Evolutionary conservation across 2,888 invertebrate species (phyloP).

Genomic region (Dynastes tityus): DNA sequence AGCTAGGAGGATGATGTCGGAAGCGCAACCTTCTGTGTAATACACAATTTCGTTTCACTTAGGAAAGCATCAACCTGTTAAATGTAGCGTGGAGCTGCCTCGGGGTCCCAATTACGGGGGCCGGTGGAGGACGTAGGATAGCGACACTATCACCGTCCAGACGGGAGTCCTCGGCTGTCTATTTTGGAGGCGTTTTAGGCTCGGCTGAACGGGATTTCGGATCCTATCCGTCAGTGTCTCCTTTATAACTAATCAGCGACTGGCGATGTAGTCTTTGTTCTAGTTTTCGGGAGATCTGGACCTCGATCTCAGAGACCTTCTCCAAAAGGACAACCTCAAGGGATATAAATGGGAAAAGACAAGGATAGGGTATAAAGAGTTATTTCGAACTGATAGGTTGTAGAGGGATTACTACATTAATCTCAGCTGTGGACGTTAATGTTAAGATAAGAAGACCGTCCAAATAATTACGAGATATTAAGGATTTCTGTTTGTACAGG

Average conservation of each 20-base stretch:
- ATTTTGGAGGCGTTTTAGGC: slow-evolving; percentile 12
- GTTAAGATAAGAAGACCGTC: no score
- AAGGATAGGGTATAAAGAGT: no score
- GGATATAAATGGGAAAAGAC: no score
- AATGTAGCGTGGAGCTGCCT: slow-evolving; percentile 59
- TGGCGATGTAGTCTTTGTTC: slow-evolving; percentile 1
- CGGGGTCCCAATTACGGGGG: slow-evolving; percentile 57
- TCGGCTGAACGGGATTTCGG: slow-evolving; percentile 3
- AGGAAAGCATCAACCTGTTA: slow-evolving; percentile 61
- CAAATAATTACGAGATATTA: no score
- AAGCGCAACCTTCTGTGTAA: slow-evolving; percentile 57
- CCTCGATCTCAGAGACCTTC: background rate
- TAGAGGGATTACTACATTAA: no score
- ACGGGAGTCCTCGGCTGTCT: background rate
- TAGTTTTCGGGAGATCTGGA: background rate
- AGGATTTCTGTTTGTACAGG: no score
- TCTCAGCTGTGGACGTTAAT: no score
- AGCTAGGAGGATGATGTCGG: background rate
- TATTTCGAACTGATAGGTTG: no score
- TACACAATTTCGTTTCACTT: slow-evolving; percentile 61
- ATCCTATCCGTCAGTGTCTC: slow-evolving; percentile 19
- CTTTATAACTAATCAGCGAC: slow-evolving; percentile 19
- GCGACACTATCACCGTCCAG: background rate
- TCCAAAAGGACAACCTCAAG: no score
- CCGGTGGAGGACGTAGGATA: background rate